Percentiles rank a stretch among this genome's conserved stretches.
Conservation (phyloP, 2,888 invertebrate species). For the Diaprepes abbreviatus region DNA sequence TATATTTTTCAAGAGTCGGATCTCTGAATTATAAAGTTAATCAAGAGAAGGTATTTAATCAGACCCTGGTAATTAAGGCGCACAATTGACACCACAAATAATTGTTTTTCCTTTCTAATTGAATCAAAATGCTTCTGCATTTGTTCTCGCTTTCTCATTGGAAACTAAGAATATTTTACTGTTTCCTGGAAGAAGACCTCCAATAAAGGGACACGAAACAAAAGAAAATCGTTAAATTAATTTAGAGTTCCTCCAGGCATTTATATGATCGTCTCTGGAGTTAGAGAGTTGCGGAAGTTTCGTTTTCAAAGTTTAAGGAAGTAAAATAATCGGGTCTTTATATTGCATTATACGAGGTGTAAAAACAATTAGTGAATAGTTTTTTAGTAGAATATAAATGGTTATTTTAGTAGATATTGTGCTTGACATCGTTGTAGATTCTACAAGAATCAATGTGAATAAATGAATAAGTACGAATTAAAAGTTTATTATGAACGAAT, state of each 20-base stretch:
- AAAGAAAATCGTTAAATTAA: constrained; percentile 40
- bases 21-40: too few species aligned
- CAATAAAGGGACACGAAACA: constrained; percentile 26
- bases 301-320: constrained; percentile 12
- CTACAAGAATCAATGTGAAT: too few species aligned
- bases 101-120: constrained; percentile 1
- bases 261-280: constrained; percentile 25
- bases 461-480: too few species aligned
- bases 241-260: constrained; percentile 31
- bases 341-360: too few species aligned
- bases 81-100: not conserved
- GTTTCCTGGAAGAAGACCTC: not conserved
- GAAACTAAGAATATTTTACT: not conserved
- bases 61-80: not conserved
- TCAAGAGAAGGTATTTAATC: not conserved
- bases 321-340: too few species aligned
- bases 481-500: too few species aligned
- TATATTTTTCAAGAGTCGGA: too few species aligned
- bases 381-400: too few species aligned
- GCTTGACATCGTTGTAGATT: too few species aligned
- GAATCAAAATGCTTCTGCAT: not conserved
- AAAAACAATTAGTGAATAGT: too few species aligned
- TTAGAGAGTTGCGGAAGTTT: constrained; percentile 9
- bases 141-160: not conserved
- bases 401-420: too few species aligned